Conservation (phyloP, 2,113 vertebrate genomes). For the Ceuthmochares aereus region DNA sequence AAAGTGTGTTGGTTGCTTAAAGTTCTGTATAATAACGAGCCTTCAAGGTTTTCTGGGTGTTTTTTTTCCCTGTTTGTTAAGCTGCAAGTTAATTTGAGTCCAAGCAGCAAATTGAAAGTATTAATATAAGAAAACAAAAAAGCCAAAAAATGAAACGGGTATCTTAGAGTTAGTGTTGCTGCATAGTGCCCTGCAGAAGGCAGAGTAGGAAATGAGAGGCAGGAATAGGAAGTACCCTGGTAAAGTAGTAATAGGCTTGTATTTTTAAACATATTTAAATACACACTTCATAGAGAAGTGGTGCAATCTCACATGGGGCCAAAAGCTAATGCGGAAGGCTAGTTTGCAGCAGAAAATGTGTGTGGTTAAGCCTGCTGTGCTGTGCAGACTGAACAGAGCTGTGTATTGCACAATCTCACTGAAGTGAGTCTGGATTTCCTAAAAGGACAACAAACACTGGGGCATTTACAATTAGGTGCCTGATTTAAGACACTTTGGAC, state of each 20-base stretch:
- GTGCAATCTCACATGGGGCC: slow-evolving; percentile 8
- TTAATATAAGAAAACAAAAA: background rate
- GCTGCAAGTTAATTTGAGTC: background rate
- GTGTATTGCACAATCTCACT: rapidly evolving
- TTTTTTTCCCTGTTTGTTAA: background rate
- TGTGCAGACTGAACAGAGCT: background rate
- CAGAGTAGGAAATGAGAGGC: slow-evolving; percentile 52
- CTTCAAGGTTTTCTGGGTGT: background rate
- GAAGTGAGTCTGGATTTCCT: background rate
- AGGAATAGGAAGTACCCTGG: slow-evolving; percentile 47
- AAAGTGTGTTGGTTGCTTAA: background rate
- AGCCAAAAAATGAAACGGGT: background rate
- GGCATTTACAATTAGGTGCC: background rate
- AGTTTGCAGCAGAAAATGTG: background rate
- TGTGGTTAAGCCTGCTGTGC: background rate
- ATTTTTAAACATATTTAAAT: slow-evolving; percentile 70
- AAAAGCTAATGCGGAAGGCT: background rate
- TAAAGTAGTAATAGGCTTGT: slow-evolving; percentile 42
- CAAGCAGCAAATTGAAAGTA: background rate
- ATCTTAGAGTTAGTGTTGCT: background rate
- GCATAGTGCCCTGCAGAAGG: slow-evolving; percentile 32
- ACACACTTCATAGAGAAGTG: slow-evolving; percentile 36
- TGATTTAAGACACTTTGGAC: background rate
- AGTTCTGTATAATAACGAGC: background rate
- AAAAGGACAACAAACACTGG: background rate